Evolutionary conservation across 2,888 invertebrate genomes (phyloP).

Genomic region (Nymphalis urticae): DNA sequence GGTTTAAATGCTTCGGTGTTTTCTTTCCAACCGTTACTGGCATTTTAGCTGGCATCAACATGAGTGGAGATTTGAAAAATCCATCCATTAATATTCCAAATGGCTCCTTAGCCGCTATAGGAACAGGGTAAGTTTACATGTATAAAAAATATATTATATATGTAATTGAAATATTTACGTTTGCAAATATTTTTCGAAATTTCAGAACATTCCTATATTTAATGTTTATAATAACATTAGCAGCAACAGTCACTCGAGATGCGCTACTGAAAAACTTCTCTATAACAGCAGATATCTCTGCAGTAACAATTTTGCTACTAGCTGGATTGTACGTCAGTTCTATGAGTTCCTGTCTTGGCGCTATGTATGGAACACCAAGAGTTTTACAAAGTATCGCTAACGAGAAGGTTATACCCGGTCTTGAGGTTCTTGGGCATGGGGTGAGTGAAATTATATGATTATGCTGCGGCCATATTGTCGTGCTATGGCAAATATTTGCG

Average conservation of each 20-base stretch:
- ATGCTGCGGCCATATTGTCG: no score
- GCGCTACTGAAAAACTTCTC: conserved; percentile 90
- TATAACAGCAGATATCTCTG: conserved; percentile 95
- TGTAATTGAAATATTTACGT: not conserved
- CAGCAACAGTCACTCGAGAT: conserved; percentile 90
- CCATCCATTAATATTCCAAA: conserved; percentile 96
- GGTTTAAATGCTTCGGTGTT: conserved; percentile 98
- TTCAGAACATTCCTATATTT: conserved; percentile 92
- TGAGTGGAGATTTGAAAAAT: conserved; percentile 97
- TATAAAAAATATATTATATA: not conserved
- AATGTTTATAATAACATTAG: conserved; percentile 93
- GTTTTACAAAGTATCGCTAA: conserved; percentile 97
- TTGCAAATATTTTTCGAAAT: conserved; percentile 43
- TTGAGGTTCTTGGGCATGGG: conserved; percentile 92
- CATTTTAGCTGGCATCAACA: conserved; percentile 97
- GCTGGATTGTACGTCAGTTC: conserved; percentile 97
- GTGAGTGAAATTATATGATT: conserved; percentile 80
- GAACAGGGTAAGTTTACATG: conserved; percentile 85
- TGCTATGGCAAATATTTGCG: no score
- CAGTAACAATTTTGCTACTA: conserved; percentile 89
- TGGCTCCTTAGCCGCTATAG: conserved; percentile 95
- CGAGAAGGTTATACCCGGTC: conserved; percentile 96
- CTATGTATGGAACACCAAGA: conserved; percentile 97
- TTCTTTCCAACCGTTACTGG: conserved; percentile 99
- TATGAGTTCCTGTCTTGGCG: conserved; percentile 96